Conservation (phyloP, 92 coral and sea anemone species). For the Zoanthus solanderi region DNA sequence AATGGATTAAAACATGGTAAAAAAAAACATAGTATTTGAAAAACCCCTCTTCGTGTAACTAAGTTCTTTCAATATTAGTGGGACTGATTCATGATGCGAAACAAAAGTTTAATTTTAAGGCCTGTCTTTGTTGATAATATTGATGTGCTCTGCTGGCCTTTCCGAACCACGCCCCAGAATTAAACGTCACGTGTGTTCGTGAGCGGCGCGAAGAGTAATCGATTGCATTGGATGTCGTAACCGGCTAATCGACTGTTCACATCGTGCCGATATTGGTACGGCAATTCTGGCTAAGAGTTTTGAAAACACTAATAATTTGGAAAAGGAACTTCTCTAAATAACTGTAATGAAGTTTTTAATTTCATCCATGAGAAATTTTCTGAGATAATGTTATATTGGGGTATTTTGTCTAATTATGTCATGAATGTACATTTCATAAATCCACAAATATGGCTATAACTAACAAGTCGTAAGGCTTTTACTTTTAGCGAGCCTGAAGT, state of each 20-base stretch:
- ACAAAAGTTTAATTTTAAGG: too few relatives aligned
- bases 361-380: background rate
- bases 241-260: slow-evolving; percentile 37
- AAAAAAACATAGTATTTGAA: too few relatives aligned
- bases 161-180: background rate
- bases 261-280: background rate
- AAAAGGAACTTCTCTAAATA: background rate
- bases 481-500: slow-evolving; percentile 1
- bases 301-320: background rate
- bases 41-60: too few relatives aligned
- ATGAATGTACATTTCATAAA: slow-evolving; percentile 17
- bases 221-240: slow-evolving; percentile 29
- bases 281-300: background rate
- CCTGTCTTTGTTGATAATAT: too few relatives aligned
- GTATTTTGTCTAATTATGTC: background rate
- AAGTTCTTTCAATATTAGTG: too few relatives aligned
- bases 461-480: background rate
- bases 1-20: too few relatives aligned
- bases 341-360: slow-evolving; percentile 10
- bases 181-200: slow-evolving; percentile 6
- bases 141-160: too few relatives aligned
- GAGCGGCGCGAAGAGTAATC: slow-evolving; percentile 28
- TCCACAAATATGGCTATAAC: slow-evolving; percentile 15
- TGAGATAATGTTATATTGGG: background rate
- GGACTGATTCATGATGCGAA: too few relatives aligned